Base-by-base conservation (phyloP, 92 coral and sea anemone species). In the Muricea muricata region DNA sequence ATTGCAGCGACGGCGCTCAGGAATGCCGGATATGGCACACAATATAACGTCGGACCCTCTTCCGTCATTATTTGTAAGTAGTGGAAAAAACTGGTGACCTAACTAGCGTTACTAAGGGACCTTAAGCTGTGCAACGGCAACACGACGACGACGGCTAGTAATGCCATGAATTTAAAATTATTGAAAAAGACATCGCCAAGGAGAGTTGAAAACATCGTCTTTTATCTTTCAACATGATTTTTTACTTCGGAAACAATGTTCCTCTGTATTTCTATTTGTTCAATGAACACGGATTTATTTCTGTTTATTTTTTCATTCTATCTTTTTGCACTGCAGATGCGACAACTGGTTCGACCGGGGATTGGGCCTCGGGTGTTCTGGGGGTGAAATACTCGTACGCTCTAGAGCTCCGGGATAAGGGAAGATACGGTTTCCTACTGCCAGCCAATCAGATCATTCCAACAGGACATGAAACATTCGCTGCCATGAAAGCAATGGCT, bases 361-460 rank as follows among this genome's bases (percentile, higher is more conserved):
- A 95, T 77, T 95, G 94, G 91, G 93, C 97, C 1, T 87, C 86
- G 26, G 97, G 97, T 18, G 88, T 89, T 31, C 86, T 95, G 25
- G 97, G 98, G 26, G 82, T 88, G 79, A 95, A 58, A 52, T 95
- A 94, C 71, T 90, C 97, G 20, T 93, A 90, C 33, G 98, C 98
- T 9, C 72, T 94, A 83, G 98, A 94, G 77, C 94, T 94, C 65
- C 88, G 98, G 47, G 98, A 94, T 78, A 85, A 57, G 25, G 98
- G 98, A 20, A 78, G 79, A 21, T 84, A 91, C 73, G 98, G 98
- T 0, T 94, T 94, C 71, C 26, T 83, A 31, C 45, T 94, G 78
- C 97, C 98, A 34, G 89, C 93, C 56, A 87, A 90, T 58, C 97
- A 93, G 83, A 94, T 94, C 71, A 87, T 91, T 60, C 98, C 98